Conservation (phyloP, 2,113 vertebrate species). For the Macquaria australasica region DNA sequence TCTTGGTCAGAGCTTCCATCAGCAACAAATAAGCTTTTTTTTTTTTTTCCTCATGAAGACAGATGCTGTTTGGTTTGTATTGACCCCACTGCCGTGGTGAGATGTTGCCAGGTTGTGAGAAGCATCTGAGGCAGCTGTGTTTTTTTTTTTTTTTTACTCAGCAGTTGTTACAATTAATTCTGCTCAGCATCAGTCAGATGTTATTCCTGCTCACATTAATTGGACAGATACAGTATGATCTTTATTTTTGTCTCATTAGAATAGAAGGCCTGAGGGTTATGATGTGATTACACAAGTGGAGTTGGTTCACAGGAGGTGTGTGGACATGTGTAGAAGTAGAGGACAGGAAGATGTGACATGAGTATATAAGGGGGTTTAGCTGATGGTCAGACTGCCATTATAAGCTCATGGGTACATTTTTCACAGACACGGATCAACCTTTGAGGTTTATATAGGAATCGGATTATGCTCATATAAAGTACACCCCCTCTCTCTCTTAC, state of each 20-base stretch:
- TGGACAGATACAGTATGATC: conserved; percentile 1
- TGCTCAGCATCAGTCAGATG: conserved; percentile 20
- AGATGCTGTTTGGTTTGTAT: conserved; percentile 12
- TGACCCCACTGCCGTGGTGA: conserved; percentile 42
- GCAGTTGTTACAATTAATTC: conserved; percentile 17
- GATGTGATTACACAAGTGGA: not conserved
- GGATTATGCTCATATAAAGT: conserved; percentile 78
- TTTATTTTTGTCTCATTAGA: conserved; percentile 3
- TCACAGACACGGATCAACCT: conserved; percentile 73
- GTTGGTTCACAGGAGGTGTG: not conserved
- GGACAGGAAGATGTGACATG: conserved; percentile 2
- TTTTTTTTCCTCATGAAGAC: conserved; percentile 14
- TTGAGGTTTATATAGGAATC: conserved; percentile 77
- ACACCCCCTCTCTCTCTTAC: conserved; percentile 1
- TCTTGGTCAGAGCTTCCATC: conserved; percentile 26
- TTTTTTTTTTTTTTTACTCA: not conserved
- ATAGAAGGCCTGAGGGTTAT: not conserved
- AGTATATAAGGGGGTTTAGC: conserved; percentile 6
- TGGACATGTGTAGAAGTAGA: conserved; percentile 1
- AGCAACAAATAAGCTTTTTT: conserved; percentile 12
- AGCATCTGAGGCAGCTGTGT: conserved; percentile 35
- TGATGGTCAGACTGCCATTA: conserved; percentile 50
- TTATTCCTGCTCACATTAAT: conserved; percentile 1
- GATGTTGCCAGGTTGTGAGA: conserved; percentile 34
- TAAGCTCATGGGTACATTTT: conserved; percentile 58